Evolutionary conservation across 1,140 invertebrate genomes (phyloP).

Genomic region (Drosophila murphyi): DNA sequence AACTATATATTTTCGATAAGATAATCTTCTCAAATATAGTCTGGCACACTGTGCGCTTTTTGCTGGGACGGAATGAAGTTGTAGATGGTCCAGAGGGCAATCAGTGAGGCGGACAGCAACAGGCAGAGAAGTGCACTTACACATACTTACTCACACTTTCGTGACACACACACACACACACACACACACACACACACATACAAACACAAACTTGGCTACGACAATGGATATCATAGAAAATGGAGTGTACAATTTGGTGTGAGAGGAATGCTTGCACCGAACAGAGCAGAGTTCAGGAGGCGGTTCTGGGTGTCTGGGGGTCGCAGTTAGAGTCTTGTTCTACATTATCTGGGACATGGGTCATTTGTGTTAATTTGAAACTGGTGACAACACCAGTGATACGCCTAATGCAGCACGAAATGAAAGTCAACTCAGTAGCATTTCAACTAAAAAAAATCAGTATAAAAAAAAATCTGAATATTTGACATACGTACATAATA

Average conservation of each 20-base stretch:
- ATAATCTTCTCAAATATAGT: too few species aligned
- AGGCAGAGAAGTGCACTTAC: slow-evolving; percentile 40
- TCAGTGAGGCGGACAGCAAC: slow-evolving; percentile 19
- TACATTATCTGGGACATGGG: slow-evolving; percentile 27
- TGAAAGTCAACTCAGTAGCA: slow-evolving; percentile 12
- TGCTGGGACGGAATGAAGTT: slow-evolving; percentile 1
- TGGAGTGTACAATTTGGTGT: slow-evolving; percentile 25
- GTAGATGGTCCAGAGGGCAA: slow-evolving; percentile 7
- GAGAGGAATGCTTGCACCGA: slow-evolving; percentile 1
- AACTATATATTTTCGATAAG: too few species aligned
- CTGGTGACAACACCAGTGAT: slow-evolving; percentile 3
- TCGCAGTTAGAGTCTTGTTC: slow-evolving; percentile 17
- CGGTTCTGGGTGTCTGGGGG: background rate
- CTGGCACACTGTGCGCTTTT: slow-evolving; percentile 17
- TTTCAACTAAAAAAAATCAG: slow-evolving; percentile 1
- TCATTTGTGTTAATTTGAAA: slow-evolving; percentile 48
- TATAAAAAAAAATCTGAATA: background rate
- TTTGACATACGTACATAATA: background rate
- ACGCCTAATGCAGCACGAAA: background rate
- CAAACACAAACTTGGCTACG: slow-evolving; percentile 18
- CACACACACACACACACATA: slow-evolving; percentile 9
- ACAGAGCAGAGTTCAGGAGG: slow-evolving; percentile 21
- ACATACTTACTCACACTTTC: background rate
- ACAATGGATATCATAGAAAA: slow-evolving; percentile 30
- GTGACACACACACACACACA: background rate